These are phyloP conservation scores for Bombyx mandarina DNA, from an alignment of 1,140 invertebrate genomes.

Conservation along the genomic window DNA sequence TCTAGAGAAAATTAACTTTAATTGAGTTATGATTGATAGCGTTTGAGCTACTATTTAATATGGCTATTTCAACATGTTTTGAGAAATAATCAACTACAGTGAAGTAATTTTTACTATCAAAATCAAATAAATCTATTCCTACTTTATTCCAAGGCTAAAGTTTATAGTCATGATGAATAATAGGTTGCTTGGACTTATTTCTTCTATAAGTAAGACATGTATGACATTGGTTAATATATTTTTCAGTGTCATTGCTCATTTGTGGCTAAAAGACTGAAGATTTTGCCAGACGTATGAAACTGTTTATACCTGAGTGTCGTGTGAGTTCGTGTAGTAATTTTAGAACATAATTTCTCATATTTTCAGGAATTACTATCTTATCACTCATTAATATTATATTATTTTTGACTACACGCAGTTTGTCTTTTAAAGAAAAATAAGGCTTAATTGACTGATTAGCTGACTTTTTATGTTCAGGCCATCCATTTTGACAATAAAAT, in stretches of 20 bases:
- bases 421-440: slow-evolving; percentile 16
- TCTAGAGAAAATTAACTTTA: background rate
- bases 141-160: too few relatives aligned
- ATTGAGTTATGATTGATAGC: background rate
- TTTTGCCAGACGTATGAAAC: background rate
- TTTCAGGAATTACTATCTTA: slow-evolving; percentile 19
- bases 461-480: too few relatives aligned
- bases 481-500: slow-evolving; percentile 12
- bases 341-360: slow-evolving; percentile 11
- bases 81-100: background rate
- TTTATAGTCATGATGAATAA: too few relatives aligned
- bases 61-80: background rate
- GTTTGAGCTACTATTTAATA: slow-evolving; percentile 3
- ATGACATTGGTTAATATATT: too few relatives aligned
- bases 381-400: slow-evolving; percentile 17
- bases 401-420: slow-evolving; percentile 14
- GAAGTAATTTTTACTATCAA: background rate
- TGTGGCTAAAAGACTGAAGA: too few relatives aligned
- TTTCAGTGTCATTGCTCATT: too few relatives aligned
- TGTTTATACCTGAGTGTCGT: slow-evolving; percentile 15
- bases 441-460: too few relatives aligned
- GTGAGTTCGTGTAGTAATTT: slow-evolving; percentile 17
- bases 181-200: too few relatives aligned
- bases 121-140: too few relatives aligned
- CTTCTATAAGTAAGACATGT: too few relatives aligned